Conservation (phyloP, 2,113 vertebrate species). For the Conger conger region DNA sequence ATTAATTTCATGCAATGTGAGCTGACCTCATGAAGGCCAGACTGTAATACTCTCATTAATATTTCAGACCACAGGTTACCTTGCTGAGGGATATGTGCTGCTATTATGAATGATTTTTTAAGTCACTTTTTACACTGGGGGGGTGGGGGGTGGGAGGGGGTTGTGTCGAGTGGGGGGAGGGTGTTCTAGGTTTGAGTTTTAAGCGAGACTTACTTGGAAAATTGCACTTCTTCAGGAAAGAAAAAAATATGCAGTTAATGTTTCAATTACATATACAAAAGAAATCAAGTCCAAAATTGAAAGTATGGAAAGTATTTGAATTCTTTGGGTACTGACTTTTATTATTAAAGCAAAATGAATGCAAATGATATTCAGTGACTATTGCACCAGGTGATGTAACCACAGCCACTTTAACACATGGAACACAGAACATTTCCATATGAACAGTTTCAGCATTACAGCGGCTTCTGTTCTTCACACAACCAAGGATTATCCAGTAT, state of each 20-base stretch:
- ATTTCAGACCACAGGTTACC: conserved; percentile 41
- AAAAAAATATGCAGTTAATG: neutral
- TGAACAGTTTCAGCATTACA: too few relatives aligned
- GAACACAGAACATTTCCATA: too few relatives aligned
- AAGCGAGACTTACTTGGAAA: neutral
- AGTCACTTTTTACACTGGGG: neutral
- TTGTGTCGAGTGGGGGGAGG: too few relatives aligned
- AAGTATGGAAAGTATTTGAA: neutral
- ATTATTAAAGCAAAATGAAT: neutral
- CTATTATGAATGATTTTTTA: neutral
- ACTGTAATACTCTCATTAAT: conserved; percentile 43
- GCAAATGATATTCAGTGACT: too few relatives aligned
- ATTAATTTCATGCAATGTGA: conserved; percentile 42
- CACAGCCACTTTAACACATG: too few relatives aligned
- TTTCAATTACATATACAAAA: neutral
- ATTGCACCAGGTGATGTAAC: too few relatives aligned
- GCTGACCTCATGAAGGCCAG: conserved; percentile 44
- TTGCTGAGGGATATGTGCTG: conserved; percentile 30
- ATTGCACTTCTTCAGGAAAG: neutral
- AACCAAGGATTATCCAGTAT: too few relatives aligned
- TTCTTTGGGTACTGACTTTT: neutral
- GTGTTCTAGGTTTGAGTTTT: neutral
- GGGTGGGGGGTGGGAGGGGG: conserved; percentile 20
- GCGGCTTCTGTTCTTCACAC: too few relatives aligned
- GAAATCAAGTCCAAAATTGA: neutral